These are phyloP conservation scores for Synaphobranchus kaupii DNA, from an alignment of 2,797 vertebrate species.

Conservation along the genomic window DNA sequence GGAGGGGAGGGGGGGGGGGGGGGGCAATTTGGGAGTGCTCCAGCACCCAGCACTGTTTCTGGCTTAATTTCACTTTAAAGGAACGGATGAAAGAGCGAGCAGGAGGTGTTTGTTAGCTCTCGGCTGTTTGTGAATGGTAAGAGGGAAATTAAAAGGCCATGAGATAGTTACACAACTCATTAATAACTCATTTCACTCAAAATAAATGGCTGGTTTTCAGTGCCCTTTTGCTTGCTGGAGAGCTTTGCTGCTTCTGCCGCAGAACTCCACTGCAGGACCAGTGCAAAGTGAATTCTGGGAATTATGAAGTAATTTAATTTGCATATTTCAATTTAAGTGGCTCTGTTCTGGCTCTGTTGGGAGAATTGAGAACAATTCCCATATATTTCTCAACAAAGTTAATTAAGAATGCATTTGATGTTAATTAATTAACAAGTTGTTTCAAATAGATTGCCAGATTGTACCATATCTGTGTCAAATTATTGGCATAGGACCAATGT, in stretches of 20 bases:
- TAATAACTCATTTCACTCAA: neutral
- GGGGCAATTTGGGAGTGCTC: neutral
- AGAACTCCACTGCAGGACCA: neutral
- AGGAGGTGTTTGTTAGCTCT: neutral
- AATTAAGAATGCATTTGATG: neutral
- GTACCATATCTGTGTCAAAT: neutral
- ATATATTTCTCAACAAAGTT: neutral
- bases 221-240: neutral
- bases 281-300: neutral
- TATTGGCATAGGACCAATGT: neutral
- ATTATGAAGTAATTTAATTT: neutral
- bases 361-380: neutral
- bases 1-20: neutral
- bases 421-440: too few relatives aligned
- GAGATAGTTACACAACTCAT: neutral
- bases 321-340: neutral
- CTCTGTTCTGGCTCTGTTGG: neutral
- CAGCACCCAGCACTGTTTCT: neutral
- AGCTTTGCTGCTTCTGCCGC: neutral
- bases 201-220: neutral
- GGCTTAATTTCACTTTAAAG: neutral
- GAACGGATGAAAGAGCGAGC: neutral
- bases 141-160: neutral
- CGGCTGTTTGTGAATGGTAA: neutral
- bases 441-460: neutral